A percentile compares a stretch with the other conserved stretches of the same genome.
Evolutionary conservation across 2,797 vertebrate genomes (phyloP).

Genomic region (Gymnopithys bicolor): DNA sequence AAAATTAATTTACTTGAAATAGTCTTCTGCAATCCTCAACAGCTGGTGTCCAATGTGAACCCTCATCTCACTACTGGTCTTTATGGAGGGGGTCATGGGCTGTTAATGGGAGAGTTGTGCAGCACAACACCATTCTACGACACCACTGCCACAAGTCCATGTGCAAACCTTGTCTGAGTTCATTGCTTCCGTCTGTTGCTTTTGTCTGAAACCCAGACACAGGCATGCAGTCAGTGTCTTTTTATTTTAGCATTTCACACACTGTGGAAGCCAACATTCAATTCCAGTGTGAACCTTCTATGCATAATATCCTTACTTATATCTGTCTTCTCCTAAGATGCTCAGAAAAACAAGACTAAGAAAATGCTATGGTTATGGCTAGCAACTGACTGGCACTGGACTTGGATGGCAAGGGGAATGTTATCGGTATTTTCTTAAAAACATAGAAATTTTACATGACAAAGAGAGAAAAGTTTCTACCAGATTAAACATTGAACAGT

Average conservation of each 20-base stretch:
- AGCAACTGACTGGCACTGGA: not conserved
- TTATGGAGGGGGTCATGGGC: rapidly evolving
- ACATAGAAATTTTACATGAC: not conserved
- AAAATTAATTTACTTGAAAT: not conserved
- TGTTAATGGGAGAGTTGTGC: rapidly evolving
- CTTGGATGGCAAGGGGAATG: not conserved
- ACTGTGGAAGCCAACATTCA: not conserved
- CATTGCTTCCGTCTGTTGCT: not conserved
- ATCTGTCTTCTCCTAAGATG: not conserved
- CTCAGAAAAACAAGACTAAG: not conserved
- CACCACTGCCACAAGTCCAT: not conserved
- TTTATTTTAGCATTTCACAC: not conserved
- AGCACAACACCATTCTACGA: not conserved
- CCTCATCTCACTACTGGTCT: not conserved
- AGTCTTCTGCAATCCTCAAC: not conserved
- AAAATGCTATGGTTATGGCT: not conserved
- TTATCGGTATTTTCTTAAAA: not conserved
- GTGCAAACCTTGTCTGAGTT: not conserved
- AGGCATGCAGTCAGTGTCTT: not conserved
- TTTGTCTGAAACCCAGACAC: not conserved
- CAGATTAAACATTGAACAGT: not conserved
- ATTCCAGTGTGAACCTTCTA: not conserved
- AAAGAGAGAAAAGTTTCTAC: not conserved
- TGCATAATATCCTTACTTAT: not conserved
- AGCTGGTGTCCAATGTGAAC: not conserved